These are phyloP conservation scores for Sus cebifrons DNA, from an alignment of 2,797 vertebrate species.

Conservation along the genomic window DNA sequence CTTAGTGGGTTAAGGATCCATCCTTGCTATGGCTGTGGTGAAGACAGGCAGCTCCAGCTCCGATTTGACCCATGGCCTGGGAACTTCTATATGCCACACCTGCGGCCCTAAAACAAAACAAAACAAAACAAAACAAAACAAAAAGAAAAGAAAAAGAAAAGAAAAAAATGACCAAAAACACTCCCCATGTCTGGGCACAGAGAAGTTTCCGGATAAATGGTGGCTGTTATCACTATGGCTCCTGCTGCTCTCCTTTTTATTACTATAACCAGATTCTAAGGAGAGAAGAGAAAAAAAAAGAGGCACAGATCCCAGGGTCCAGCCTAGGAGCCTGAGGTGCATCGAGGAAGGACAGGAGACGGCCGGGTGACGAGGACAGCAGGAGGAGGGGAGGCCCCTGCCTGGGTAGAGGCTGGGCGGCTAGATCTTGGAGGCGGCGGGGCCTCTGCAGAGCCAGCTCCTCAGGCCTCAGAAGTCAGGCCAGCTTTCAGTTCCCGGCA, in stretches of 20 bases:
- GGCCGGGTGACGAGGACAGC: neutral
- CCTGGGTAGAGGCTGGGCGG: constrained; percentile 1
- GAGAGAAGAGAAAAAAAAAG: neutral
- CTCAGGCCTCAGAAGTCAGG: constrained; percentile 79
- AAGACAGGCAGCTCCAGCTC: too few species aligned
- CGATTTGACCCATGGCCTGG: too few species aligned
- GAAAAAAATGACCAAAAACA: rapidly evolving
- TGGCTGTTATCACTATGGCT: neutral
- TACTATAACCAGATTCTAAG: neutral
- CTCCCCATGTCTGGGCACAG: rapidly evolving
- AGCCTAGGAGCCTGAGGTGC: neutral
- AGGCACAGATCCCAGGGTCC: neutral
- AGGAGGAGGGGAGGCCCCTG: neutral
- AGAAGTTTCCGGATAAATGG: rapidly evolving
- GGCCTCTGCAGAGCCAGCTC: constrained; percentile 64
- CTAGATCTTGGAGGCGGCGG: constrained; percentile 6
- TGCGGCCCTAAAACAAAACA: too few species aligned
- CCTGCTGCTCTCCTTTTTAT: neutral
- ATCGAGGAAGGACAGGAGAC: neutral
- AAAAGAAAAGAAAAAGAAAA: too few species aligned
- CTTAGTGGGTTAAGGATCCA: too few species aligned
- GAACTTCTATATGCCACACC: too few species aligned
- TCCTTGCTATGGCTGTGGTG: too few species aligned
- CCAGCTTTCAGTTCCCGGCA: constrained; percentile 83
- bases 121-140: too few species aligned